Conservation (phyloP, 1,140 invertebrate species). For the Pseudomyrmex flavicornis region DNA sequence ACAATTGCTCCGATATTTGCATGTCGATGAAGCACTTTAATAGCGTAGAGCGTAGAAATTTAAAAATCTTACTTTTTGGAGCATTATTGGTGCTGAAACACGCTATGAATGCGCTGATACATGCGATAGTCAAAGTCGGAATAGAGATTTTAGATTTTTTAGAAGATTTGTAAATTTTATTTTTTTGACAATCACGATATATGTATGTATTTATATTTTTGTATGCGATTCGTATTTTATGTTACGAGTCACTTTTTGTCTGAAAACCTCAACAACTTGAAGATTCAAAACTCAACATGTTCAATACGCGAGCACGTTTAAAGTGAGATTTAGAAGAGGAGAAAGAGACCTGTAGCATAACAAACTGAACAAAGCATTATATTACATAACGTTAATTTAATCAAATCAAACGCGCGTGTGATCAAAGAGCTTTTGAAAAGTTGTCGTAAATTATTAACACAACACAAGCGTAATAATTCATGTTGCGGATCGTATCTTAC, state of each 20-base stretch:
- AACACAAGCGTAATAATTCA: too few species aligned
- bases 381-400: too few species aligned
- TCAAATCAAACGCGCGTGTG: too few species aligned
- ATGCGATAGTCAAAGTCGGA: background rate
- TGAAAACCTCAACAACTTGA: background rate
- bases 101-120: background rate
- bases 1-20: slow-evolving; percentile 31
- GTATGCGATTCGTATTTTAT: background rate
- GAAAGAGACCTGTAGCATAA: too few species aligned
- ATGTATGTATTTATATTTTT: background rate
- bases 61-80: background rate
- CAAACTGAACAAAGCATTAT: too few species aligned
- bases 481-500: too few species aligned
- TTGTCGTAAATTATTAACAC: too few species aligned
- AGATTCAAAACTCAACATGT: too few species aligned
- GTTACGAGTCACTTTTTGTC: background rate
- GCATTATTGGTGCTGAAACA: background rate
- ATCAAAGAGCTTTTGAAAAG: too few species aligned
- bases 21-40: background rate
- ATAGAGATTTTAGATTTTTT: background rate
- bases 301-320: too few species aligned
- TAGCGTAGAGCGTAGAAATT: background rate
- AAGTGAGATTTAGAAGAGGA: too few species aligned
- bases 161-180: slow-evolving; percentile 1
- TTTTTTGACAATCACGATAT: background rate